phyloP scores from a whole-genome alignment of 2,797 vertebrate genomes.

The Margarornis squamiger region DNA sequence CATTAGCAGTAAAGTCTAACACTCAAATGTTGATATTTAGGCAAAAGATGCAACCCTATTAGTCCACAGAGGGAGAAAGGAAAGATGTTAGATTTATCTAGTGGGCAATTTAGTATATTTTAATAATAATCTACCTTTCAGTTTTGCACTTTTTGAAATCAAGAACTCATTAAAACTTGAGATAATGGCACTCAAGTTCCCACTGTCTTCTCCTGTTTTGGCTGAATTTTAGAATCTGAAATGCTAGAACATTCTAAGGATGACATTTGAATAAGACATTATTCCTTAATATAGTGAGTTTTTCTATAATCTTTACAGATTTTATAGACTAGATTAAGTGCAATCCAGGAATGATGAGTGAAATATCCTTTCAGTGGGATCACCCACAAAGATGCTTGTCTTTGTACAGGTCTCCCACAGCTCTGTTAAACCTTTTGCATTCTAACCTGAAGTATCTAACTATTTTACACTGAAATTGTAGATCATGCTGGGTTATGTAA shows the following conservation, averaged over 20 bases:
- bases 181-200: not conserved
- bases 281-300: not conserved
- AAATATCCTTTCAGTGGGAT: not conserved
- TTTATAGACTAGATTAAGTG: not conserved
- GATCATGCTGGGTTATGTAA: not conserved
- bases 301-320: not conserved
- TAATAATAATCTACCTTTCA: not conserved
- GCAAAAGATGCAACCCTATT: not conserved
- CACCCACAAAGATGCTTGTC: not conserved
- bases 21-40: not conserved
- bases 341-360: not conserved
- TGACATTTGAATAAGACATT: not conserved
- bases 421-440: not conserved
- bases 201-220: not conserved
- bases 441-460: not conserved
- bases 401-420: not conserved
- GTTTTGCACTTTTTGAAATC: not conserved
- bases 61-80: not conserved
- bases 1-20: not conserved
- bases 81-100: not conserved
- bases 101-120: not conserved
- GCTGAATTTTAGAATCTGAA: not conserved
- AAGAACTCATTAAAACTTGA: not conserved
- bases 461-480: not conserved
- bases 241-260: not conserved